A percentile compares a stretch with the other conserved stretches of the same genome.
Evolutionary conservation across 2,888 invertebrate species (phyloP).

Genomic region (Muscina levida): DNA sequence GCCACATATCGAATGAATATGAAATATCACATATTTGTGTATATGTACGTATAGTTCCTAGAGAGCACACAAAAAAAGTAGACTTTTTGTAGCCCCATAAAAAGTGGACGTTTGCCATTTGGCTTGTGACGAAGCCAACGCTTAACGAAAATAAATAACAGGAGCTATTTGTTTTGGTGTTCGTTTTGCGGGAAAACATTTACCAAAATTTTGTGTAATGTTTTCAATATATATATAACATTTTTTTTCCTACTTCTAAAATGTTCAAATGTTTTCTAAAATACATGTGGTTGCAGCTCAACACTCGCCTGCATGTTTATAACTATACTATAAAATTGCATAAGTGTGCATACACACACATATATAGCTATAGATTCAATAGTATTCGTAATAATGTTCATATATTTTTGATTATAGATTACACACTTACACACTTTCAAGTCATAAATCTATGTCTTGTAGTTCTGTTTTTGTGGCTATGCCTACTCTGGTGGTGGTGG

Average conservation of each 20-base stretch:
- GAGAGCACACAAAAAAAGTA: constrained; percentile 5
- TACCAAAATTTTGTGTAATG: constrained; percentile 35
- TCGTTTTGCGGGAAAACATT: constrained; percentile 38
- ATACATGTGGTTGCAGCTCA: constrained; percentile 35
- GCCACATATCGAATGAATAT: too few species aligned
- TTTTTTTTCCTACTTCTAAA: constrained; percentile 7
- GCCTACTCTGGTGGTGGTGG: too few species aligned
- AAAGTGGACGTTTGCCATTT: constrained; percentile 62
- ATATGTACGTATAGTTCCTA: neutral
- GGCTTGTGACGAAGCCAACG: constrained; percentile 42
- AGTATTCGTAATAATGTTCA: constrained; percentile 1
- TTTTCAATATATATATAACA: neutral
- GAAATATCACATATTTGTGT: too few species aligned
- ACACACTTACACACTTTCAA: constrained; percentile 24
- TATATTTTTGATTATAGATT: constrained; percentile 36
- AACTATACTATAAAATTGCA: too few species aligned
- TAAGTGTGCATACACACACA: too few species aligned
- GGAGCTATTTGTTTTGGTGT: constrained; percentile 26
- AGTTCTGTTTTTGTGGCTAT: constrained; percentile 30
- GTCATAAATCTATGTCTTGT: constrained; percentile 34
- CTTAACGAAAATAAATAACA: neutral
- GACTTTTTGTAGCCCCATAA: constrained; percentile 40
- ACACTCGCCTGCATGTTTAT: too few species aligned
- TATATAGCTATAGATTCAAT: too few species aligned
- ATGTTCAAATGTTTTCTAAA: constrained; percentile 35